phyloP scores from a whole-genome alignment of 2,888 invertebrate species.

The Ichneumoninae sp. region DNA sequence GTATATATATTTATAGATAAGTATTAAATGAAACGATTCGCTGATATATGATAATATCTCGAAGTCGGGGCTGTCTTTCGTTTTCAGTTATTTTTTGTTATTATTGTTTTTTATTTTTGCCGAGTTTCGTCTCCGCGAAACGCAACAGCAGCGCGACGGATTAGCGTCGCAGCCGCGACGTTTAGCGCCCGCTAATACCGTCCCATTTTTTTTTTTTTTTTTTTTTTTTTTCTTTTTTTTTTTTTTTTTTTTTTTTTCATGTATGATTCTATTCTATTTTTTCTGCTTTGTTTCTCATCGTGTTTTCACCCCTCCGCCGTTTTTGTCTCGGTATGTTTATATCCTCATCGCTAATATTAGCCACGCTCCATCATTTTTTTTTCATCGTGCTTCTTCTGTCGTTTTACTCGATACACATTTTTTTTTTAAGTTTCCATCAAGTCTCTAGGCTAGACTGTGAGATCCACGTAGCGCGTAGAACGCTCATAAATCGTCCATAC shows the following conservation, averaged over 20 bases:
- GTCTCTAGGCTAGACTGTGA: constrained; percentile 36
- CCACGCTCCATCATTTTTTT: constrained; percentile 52
- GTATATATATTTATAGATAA: constrained; percentile 53
- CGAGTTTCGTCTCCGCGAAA: constrained; percentile 42
- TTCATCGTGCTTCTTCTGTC: constrained; percentile 20
- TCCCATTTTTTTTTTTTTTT: constrained; percentile 31
- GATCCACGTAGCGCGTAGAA: constrained; percentile 17
- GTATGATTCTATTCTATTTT: not conserved
- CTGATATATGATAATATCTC: constrained; percentile 53
- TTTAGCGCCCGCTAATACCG: constrained; percentile 71
- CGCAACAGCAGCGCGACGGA: constrained; percentile 65
- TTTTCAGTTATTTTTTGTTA: constrained; percentile 33
- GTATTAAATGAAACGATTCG: constrained; percentile 59
- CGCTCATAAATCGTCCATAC: constrained; percentile 61
- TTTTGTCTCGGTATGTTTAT: constrained; percentile 28
- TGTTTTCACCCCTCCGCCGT: not conserved
- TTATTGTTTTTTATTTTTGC: constrained; percentile 29
- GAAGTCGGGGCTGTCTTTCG: constrained; percentile 30
- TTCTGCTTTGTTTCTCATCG: constrained; percentile 23
- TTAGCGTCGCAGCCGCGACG: constrained; percentile 76
- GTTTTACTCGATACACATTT: constrained; percentile 49
- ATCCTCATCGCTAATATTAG: constrained; percentile 66
- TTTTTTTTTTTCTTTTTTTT: constrained; percentile 1
- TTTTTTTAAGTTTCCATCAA: constrained; percentile 31
- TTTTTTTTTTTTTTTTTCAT: not conserved